Base-by-base conservation (phyloP, 2,113 vertebrate species). In the Grammomys dolichurus region DNA sequence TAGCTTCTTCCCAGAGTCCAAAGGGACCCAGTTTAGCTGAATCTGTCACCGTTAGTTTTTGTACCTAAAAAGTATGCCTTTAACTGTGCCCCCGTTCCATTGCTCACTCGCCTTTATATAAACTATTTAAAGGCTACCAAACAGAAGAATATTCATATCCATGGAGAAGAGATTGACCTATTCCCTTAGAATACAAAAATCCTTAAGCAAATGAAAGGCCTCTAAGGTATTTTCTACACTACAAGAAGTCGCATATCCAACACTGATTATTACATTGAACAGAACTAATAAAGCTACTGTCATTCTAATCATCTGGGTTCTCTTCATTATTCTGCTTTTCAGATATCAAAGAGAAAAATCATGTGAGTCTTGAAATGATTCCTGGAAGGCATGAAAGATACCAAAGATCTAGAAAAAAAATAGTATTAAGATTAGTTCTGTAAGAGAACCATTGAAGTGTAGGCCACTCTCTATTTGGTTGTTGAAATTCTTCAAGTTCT, bases 101-200 rank as follows among this genome's bases (percentile, higher is more conserved):
- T 92, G 48, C 51, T 87, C 33, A 48, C 17, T 91, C n/a, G 26
- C 48, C n/a, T 89, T 56, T 87, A 91, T 2, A 54, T 51, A 86
- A 89, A 70, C 43, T 81, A 72, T 46, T 86, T 72, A 91, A 88
- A 91, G 76, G 65, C 43, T 85, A 14, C 84, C 80, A 89, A 65
- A 14, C 6, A 60, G 2, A 81, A 10, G 33, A 82, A 33, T 82
- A 70, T 40, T 11, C 51, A 17, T 43, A 75, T 75, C 22, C 24
- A 20, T 87, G 69, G 91, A 84, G 11, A 91, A 54, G 10, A 0
- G 11, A 43, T 78, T 56, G 4, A 28, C 70, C 17, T 78, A 89
- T 4, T 67, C 1, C 17, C 40, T 70, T 87, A 31, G n/a, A 75
- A 24, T 78, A 20, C 28, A 86, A 24, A 28, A 92, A 43, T n/a